These are phyloP conservation scores for Nyctibius bracteatus DNA, from an alignment of 2,113 vertebrate genomes.

Conservation along the genomic window DNA sequence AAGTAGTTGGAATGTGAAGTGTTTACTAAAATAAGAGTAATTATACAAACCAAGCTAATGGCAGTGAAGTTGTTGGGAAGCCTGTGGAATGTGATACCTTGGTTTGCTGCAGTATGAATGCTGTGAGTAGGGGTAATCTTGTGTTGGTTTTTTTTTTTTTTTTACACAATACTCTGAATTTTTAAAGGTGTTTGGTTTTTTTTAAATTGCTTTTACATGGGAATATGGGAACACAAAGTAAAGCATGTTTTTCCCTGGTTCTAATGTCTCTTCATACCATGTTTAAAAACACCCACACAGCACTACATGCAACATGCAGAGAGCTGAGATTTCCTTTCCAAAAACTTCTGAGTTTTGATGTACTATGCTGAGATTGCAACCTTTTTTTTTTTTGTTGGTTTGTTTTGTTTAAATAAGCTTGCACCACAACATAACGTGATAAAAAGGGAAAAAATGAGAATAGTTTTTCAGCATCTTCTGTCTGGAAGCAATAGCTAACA, in stretches of 20 bases:
- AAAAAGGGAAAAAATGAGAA: neutral
- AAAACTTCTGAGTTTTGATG: neutral
- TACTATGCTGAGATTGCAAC: neutral
- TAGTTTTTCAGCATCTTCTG: neutral
- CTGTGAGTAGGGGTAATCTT: neutral
- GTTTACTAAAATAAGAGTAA: constrained; percentile 16
- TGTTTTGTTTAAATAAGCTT: neutral
- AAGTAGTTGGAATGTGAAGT: neutral
- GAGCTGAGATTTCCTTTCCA: neutral
- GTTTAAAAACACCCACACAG: neutral
- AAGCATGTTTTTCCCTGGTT: neutral
- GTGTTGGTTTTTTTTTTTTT: neutral
- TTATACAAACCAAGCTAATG: neutral
- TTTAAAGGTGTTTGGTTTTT: neutral
- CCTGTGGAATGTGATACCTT: neutral
- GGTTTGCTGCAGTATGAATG: neutral
- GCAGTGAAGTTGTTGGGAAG: neutral
- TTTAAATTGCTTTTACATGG: neutral
- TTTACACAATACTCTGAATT: neutral
- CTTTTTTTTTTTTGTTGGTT: neutral
- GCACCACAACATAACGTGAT: neutral
- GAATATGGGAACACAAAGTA: neutral
- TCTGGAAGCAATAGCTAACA: neutral
- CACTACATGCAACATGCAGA: neutral
- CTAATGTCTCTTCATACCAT: neutral